Conservation (phyloP, 2,888 invertebrate species). For the Didymodactylos carnosus region DNA sequence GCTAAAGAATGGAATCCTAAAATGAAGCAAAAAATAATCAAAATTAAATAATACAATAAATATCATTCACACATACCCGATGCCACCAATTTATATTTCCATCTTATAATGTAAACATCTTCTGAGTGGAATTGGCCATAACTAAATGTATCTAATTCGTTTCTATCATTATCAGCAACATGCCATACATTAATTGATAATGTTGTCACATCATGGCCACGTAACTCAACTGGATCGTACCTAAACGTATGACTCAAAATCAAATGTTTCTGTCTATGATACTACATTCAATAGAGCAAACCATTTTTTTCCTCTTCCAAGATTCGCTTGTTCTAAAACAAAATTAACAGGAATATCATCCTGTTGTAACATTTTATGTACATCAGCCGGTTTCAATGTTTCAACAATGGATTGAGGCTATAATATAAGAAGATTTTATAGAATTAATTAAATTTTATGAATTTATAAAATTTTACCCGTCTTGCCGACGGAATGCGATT, state of each 20-base stretch:
- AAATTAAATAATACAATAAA: neutral
- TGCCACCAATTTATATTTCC: constrained; percentile 47
- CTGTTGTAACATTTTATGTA: neutral
- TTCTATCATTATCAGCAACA: constrained; percentile 61
- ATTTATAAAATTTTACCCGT: neutral
- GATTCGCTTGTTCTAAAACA: neutral
- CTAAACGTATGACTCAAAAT: neutral
- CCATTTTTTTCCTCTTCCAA: neutral
- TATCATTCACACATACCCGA: no score
- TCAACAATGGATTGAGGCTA: neutral
- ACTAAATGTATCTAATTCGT: constrained; percentile 45
- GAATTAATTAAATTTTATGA: neutral
- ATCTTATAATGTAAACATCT: constrained; percentile 72
- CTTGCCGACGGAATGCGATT: neutral
- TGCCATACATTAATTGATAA: constrained; percentile 63
- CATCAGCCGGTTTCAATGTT: neutral
- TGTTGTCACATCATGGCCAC: constrained; percentile 22
- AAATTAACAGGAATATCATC: neutral
- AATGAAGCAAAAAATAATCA: neutral
- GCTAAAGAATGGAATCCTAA: neutral
- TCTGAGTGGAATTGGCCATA: constrained; percentile 64
- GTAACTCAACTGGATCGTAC: neutral
- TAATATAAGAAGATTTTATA: neutral
- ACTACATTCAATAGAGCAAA: neutral
- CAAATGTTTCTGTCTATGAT: neutral